These are phyloP conservation scores for Steromphala cineraria DNA, from an alignment of 2,888 invertebrate genomes.

Conservation along the genomic window DNA sequence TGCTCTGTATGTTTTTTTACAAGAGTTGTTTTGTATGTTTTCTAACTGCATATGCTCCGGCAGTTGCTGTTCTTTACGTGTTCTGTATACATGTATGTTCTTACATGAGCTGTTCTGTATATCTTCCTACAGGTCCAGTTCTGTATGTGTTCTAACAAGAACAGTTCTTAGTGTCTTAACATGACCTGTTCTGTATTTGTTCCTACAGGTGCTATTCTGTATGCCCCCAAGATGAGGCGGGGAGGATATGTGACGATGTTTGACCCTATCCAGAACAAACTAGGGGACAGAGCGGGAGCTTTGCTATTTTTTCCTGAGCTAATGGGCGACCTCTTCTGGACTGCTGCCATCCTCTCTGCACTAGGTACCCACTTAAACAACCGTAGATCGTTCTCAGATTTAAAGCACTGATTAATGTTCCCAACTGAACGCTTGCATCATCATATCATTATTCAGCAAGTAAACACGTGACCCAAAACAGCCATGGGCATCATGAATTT, in stretches of 20 bases:
- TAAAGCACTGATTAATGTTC: too few species aligned
- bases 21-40: too few species aligned
- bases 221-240: conserved; percentile 58
- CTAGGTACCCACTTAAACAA: conserved; percentile 43
- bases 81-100: too few species aligned
- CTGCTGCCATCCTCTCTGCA: conserved; percentile 64
- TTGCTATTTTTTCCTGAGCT: conserved; percentile 64
- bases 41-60: conserved; percentile 33
- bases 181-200: conserved; percentile 50
- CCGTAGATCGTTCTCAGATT: too few species aligned
- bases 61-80: background rate
- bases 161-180: too few species aligned
- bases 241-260: conserved; percentile 63
- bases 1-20: too few species aligned
- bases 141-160: conserved; percentile 50
- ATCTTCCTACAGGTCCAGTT: conserved; percentile 55
- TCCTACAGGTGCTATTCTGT: conserved; percentile 56
- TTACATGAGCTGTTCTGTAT: conserved; percentile 53
- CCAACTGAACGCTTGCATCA: too few species aligned
- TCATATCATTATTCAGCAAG: too few species aligned
- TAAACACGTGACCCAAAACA: too few species aligned
- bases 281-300: conserved; percentile 55
- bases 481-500: too few species aligned
- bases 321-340: conserved; percentile 67
- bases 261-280: conserved; percentile 62